Conservation (phyloP, 2,113 vertebrate species). For the Epinephelus lanceolatus region DNA sequence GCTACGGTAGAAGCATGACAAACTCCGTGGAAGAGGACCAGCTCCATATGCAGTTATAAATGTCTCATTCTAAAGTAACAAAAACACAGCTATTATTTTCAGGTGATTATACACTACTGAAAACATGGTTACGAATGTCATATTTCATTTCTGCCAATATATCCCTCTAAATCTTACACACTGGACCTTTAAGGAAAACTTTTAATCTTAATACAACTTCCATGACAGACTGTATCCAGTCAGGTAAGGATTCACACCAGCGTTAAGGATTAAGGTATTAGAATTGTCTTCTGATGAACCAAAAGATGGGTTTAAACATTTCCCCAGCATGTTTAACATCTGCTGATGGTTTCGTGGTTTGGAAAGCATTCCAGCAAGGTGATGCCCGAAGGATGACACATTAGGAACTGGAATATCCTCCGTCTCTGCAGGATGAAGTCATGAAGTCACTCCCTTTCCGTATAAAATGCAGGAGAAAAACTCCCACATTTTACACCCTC, state of each 20-base stretch:
- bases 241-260: not conserved
- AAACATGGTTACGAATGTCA: no score
- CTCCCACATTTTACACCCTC: not conserved
- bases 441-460: constrained; percentile 38
- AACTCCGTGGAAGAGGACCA: no score
- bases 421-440: constrained; percentile 58
- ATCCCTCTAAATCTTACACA: no score
- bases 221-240: not conserved
- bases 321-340: constrained; percentile 59
- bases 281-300: not conserved
- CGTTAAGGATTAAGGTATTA: not conserved
- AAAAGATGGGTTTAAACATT: constrained; percentile 34
- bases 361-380: constrained; percentile 67
- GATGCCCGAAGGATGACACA: constrained; percentile 67
- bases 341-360: constrained; percentile 66
- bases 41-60: no score
- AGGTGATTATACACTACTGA: no score
- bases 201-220: not conserved
- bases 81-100: no score
- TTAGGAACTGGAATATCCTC: constrained; percentile 48
- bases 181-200: not conserved
- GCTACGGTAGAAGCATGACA: no score
- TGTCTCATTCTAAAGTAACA: no score
- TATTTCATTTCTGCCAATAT: no score
- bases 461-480: not conserved